A percentile compares a stretch with the other conserved stretches of the same genome.
Evolutionary conservation across 2,797 vertebrate genomes (phyloP).

Genomic region (Sebastes alutus): DNA sequence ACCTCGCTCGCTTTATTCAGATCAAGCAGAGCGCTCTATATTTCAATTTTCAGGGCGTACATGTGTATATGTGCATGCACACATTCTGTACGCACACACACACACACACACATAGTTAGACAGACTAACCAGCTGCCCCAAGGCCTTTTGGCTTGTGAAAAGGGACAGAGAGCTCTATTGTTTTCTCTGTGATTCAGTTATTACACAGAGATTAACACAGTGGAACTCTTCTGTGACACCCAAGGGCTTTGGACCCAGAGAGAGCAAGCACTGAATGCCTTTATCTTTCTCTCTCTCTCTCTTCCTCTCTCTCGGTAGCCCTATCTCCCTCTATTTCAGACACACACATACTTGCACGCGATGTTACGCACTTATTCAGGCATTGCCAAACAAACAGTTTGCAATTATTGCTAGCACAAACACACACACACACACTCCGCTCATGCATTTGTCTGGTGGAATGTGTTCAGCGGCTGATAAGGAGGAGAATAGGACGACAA

Average conservation of each 20-base stretch:
- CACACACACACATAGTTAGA: slow-evolving; percentile 28
- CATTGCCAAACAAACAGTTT: slow-evolving; percentile 55
- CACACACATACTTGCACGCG: slow-evolving; percentile 25
- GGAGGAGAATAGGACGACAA: slow-evolving; percentile 55
- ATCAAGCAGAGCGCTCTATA: slow-evolving; percentile 32
- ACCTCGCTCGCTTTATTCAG: slow-evolving; percentile 33
- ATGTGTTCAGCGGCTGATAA: slow-evolving; percentile 75
- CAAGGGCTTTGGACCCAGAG: slow-evolving; percentile 70
- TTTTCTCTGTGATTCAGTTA: slow-evolving; percentile 77
- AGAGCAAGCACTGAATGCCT: slow-evolving; percentile 53
- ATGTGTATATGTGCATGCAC: not conserved
- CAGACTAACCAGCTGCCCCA: slow-evolving; percentile 65
- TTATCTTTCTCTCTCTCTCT: slow-evolving; percentile 28
- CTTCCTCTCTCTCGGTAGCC: not conserved
- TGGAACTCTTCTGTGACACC: slow-evolving; percentile 75
- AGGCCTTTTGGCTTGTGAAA: slow-evolving; percentile 73
- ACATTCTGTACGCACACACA: slow-evolving; percentile 6
- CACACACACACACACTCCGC: not conserved
- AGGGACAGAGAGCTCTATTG: slow-evolving; percentile 72
- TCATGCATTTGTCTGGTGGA: slow-evolving; percentile 45
- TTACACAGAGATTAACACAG: slow-evolving; percentile 78
- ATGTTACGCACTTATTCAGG: slow-evolving; percentile 48
- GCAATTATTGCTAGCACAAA: slow-evolving; percentile 47
- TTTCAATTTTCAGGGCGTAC: slow-evolving; percentile 37
- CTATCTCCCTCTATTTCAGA: slow-evolving; percentile 46